Conservation (phyloP, 2,113 vertebrate genomes). For the Tylochromis polylepis region DNA sequence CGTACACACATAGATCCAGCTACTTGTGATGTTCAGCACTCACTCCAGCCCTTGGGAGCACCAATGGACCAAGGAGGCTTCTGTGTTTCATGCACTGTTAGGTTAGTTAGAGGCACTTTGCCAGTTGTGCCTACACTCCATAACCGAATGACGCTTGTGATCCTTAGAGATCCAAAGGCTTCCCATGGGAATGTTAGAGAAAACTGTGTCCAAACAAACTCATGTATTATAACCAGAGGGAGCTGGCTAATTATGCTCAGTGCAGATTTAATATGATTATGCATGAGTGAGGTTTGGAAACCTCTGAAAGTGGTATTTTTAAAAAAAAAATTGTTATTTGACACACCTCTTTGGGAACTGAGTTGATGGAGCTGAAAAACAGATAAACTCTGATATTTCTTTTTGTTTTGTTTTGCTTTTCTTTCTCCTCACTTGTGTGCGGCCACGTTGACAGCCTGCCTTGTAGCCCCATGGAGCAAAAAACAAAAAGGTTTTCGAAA, state of each 20-base stretch:
- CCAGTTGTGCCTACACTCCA: constrained; percentile 15
- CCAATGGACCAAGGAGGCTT: constrained; percentile 45
- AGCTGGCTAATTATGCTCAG: not conserved
- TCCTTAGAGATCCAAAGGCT: constrained; percentile 21
- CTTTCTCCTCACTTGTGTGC: constrained; percentile 17
- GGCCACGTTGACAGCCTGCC: constrained; percentile 25
- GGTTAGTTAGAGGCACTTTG: constrained; percentile 32
- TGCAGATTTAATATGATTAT: not conserved
- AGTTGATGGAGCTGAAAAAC: constrained; percentile 36
- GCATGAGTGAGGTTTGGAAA: not conserved
- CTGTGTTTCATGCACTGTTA: constrained; percentile 70
- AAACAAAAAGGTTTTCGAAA: constrained; percentile 5
- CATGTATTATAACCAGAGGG: constrained; percentile 10
- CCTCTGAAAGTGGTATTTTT: not conserved
- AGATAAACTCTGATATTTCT: constrained; percentile 18
- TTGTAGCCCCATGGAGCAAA: constrained; percentile 8
- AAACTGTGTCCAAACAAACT: not conserved
- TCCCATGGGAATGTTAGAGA: constrained; percentile 10
- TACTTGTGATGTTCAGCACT: constrained; percentile 37
- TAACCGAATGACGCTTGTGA: constrained; percentile 20
- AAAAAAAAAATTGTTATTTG: no score
- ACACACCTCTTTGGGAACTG: constrained; percentile 10
- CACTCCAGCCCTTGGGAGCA: constrained; percentile 40
- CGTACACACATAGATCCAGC: not conserved
- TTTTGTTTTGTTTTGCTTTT: not conserved